These are phyloP conservation scores for Mimumesa dahlbomi DNA, from an alignment of 2,888 invertebrate species.

Conservation along the genomic window DNA sequence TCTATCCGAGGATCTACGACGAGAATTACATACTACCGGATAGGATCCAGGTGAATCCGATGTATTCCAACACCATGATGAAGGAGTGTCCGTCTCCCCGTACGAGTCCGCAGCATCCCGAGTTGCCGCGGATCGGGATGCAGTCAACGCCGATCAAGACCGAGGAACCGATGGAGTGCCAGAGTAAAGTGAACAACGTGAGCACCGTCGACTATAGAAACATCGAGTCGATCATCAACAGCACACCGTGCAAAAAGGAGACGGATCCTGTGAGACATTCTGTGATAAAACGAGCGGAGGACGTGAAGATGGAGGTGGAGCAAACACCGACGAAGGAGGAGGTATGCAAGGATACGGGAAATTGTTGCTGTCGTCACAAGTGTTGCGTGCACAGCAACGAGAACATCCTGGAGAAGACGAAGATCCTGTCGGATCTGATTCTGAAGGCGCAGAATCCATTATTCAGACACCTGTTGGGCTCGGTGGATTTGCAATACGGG, in stretches of 20 bases:
- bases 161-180: slow-evolving; percentile 64
- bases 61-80: slow-evolving; percentile 43
- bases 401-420: slow-evolving; percentile 75
- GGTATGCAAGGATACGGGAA: slow-evolving; percentile 38
- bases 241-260: slow-evolving; percentile 74
- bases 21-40: slow-evolving; percentile 74
- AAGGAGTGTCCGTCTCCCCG: slow-evolving; percentile 65
- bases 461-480: slow-evolving; percentile 73
- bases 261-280: slow-evolving; percentile 73
- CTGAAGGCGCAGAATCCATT: slow-evolving; percentile 75
- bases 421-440: slow-evolving; percentile 77
- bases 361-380: slow-evolving; percentile 77
- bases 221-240: slow-evolving; percentile 78
- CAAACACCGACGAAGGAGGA: slow-evolving; percentile 51
- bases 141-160: slow-evolving; percentile 78
- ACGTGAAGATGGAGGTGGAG: slow-evolving; percentile 72
- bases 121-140: slow-evolving; percentile 72
- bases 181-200: slow-evolving; percentile 62
- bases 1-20: slow-evolving; percentile 71
- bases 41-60: slow-evolving; percentile 64
- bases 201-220: slow-evolving; percentile 76
- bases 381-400: slow-evolving; percentile 77
- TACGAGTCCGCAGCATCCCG: slow-evolving; percentile 67
- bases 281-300: slow-evolving; percentile 76
- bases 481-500: slow-evolving; percentile 76